Base-by-base conservation (phyloP, 2,888 invertebrate species). In the Caenorhabditis sp. region DNA sequence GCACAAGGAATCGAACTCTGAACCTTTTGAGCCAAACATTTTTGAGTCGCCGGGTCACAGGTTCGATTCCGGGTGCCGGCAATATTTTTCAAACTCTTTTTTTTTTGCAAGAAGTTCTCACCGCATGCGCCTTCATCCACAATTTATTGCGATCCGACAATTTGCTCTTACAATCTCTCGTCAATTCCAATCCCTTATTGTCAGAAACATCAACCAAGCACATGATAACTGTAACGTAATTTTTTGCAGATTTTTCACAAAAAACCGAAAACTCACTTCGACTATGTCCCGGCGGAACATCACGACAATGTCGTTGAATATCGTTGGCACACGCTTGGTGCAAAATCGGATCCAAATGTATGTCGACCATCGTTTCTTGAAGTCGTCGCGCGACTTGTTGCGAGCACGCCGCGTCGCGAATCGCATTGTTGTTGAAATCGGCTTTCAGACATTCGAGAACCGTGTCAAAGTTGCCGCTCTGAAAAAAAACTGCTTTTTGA, bases 321-420 rank as follows among this genome's bases (percentile, higher is more conserved):
- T 97, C 97, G 23, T 93, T 90, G 10, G 93, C 92, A 88, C 97
- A 99, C 0, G 94, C 93, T 76, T 93, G 91, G 88, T 95, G 93
- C 69, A 99, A 89, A 58, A 95, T 89, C 0, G 96, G 96, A 90
- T 99, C 97, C 0, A 94, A 93, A 81, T 97, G 94, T 76, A 99
- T 95, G 88, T 99, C 97, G 0, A 95, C 93, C 87, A 93, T 92
- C 0, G 93, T 92, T 81, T 90, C 90, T 84, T 94, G 93, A 78
- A 97, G 93, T 73, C 95, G 91, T 82, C 93, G 92, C 0, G 94
- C 94, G 23, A 84, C 76, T 74, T 85, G 81, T 8, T 62, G 90
- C 55, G 92, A 92, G 88, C 95, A 95, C 79, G 92, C 92, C 10
- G 91, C 91, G 37, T 92, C 92, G 74, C 92, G 91, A 62, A 94